These are phyloP conservation scores for Meganola albula DNA, from an alignment of 2,888 invertebrate species.

Conservation along the genomic window DNA sequence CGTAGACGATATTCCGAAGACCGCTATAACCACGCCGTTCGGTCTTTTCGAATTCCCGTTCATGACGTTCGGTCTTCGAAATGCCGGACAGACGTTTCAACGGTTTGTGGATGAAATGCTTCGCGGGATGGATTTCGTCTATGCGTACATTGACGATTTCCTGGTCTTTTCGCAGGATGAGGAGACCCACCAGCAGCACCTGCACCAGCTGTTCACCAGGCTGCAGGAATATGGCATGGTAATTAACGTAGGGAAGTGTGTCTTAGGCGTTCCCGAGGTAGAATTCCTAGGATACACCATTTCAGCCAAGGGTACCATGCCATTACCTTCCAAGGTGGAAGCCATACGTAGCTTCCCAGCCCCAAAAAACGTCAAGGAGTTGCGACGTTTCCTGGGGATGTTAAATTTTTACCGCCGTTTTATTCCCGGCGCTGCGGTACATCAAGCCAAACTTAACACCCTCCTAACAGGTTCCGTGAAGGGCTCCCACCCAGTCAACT, in stretches of 20 bases:
- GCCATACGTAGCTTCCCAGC: constrained; percentile 11
- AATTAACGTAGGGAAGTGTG: constrained; percentile 2
- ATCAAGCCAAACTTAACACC: neutral
- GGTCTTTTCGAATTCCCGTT: constrained; percentile 4
- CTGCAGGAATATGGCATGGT: constrained; percentile 1
- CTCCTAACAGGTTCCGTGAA: constrained; percentile 20
- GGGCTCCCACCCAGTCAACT: too few species aligned
- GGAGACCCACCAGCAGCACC: neutral
- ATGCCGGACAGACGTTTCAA: constrained; percentile 4
- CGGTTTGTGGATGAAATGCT: constrained; percentile 4
- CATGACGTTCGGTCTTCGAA: constrained; percentile 4
- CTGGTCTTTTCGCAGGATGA: neutral
- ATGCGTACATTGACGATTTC: constrained; percentile 3
- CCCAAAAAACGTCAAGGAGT: constrained; percentile 3
- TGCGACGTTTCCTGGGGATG: constrained; percentile 4
- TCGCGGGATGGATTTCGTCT: neutral
- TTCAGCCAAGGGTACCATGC: constrained; percentile 10
- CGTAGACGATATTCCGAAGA: constrained; percentile 5
- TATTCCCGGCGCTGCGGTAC: neutral
- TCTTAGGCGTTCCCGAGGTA: neutral
- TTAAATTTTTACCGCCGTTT: constrained; percentile 1
- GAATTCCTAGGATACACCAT: constrained; percentile 14
- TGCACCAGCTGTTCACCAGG: neutral
- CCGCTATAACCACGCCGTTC: constrained; percentile 7
- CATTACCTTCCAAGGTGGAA: constrained; percentile 4